Evolutionary conservation across 1,140 invertebrate genomes (phyloP).

Genomic region (Bombus consobrinus): DNA sequence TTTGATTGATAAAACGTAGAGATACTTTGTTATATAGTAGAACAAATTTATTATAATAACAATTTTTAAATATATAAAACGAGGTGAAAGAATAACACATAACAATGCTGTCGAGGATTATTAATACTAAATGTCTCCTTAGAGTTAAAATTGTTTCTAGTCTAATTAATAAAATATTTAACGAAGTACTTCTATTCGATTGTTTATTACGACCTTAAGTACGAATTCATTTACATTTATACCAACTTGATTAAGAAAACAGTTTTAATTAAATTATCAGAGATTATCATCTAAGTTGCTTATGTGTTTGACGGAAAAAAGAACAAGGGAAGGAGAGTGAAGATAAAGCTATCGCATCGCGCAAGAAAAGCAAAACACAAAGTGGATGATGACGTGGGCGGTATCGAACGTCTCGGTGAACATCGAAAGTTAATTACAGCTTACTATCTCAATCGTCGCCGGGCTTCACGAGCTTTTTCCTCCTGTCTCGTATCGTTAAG

Average conservation of each 20-base stretch:
- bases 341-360: background rate
- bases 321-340: no score
- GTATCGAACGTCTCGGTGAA: conserved; percentile 28
- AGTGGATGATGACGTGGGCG: conserved; percentile 42
- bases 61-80: no score
- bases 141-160: no score
- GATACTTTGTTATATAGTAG: no score
- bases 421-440: conserved; percentile 54
- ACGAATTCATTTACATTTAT: background rate
- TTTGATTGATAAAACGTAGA: no score
- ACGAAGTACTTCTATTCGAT: no score
- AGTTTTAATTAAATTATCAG: background rate
- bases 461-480: conserved; percentile 24
- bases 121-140: no score
- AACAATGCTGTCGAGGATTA: no score
- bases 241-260: background rate
- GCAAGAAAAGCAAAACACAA: background rate
- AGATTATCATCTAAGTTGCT: background rate
- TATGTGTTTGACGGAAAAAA: background rate
- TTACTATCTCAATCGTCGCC: conserved; percentile 35
- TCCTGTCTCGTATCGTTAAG: conserved; percentile 49
- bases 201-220: no score
- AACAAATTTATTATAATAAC: no score
- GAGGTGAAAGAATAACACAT: rapidly evolving
- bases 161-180: no score